These are phyloP conservation scores for Cossypha polioptera DNA, from an alignment of 2,797 vertebrate species.

Conservation along the genomic window DNA sequence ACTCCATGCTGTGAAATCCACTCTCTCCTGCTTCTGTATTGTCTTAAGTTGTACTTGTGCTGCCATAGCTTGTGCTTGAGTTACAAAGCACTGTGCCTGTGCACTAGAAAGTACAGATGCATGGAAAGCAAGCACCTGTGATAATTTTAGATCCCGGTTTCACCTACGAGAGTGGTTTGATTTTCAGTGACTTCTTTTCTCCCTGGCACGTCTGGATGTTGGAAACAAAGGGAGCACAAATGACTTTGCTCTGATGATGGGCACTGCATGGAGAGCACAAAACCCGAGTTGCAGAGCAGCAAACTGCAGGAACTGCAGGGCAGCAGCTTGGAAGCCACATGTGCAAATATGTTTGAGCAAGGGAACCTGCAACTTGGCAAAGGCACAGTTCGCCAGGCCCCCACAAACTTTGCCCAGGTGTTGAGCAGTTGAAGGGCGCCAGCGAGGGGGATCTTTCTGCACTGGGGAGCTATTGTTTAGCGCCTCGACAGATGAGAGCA, in stretches of 20 bases:
- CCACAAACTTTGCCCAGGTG: conserved; percentile 69
- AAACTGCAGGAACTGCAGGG: background rate
- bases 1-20: background rate
- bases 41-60: conserved; percentile 1
- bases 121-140: background rate
- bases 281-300: background rate
- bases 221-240: conserved; percentile 11
- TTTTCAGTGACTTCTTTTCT: background rate
- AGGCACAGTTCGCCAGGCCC: background rate
- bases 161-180: background rate
- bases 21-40: background rate
- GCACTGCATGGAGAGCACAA: background rate
- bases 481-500: conserved; percentile 72
- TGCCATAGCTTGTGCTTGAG: background rate
- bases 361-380: background rate
- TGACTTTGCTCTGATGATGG: background rate
- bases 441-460: conserved; percentile 38
- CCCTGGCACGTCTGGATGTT: background rate
- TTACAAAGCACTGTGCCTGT: background rate
- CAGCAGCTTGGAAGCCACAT: background rate
- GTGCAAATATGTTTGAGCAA: background rate
- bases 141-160: background rate
- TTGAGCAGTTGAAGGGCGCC: conserved; percentile 49
- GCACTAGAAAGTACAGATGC: background rate
- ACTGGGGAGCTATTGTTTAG: conserved; percentile 77